These are phyloP conservation scores for Iselma pallidipennis DNA, from an alignment of 2,888 invertebrate genomes.

Conservation along the genomic window DNA sequence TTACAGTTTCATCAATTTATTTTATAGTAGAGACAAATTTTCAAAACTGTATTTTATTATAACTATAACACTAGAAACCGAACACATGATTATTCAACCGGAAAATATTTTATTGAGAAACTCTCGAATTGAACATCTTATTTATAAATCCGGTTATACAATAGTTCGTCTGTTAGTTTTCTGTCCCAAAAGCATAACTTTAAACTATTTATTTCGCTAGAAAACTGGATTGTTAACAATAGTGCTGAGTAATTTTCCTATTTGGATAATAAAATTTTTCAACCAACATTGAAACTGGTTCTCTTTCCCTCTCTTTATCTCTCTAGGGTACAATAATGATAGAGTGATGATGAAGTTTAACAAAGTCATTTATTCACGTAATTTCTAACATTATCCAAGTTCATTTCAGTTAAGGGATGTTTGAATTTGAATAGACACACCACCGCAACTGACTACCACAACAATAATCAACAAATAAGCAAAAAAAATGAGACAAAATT, in stretches of 20 bases:
- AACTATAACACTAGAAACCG: background rate
- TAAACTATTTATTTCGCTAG: too few species aligned
- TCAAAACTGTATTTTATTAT: background rate
- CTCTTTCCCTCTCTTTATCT: too few species aligned
- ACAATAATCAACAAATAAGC: too few species aligned
- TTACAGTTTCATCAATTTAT: too few species aligned
- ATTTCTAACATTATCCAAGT: background rate
- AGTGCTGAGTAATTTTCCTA: background rate
- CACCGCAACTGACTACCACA: too few species aligned
- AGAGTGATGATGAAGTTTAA: background rate
- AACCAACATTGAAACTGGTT: too few species aligned
- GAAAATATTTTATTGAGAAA: constrained; percentile 6
- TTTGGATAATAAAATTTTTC: too few species aligned
- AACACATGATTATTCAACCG: background rate
- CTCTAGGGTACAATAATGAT: background rate
- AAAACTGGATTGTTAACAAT: too few species aligned
- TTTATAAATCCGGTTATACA: background rate
- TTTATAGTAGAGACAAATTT: too few species aligned
- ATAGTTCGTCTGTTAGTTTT: background rate
- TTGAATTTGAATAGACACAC: too few species aligned
- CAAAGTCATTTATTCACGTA: constrained; percentile 1
- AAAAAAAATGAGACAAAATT: too few species aligned
- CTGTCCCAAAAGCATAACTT: background rate
- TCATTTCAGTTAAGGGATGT: too few species aligned
- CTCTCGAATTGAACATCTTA: background rate